Base-by-base conservation (phyloP, 2,797 vertebrate species). In the Microcaecilia unicolor region DNA sequence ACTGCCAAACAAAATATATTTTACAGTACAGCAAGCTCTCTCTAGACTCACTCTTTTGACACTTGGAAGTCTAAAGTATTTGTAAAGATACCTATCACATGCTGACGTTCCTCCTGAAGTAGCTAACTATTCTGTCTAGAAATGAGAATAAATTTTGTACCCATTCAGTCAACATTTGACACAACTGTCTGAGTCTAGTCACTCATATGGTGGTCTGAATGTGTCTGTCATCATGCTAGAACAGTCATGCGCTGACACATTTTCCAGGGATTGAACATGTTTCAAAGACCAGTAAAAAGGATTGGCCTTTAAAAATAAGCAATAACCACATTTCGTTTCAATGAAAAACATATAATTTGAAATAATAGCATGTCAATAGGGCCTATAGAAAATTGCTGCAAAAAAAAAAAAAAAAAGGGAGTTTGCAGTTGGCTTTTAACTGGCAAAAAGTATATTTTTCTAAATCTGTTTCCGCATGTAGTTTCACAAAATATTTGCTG, bases 281-380 rank as follows among this genome's bases (percentile, higher is more conserved):
- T 81, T 75, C 54, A 76, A 81, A 72, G 80, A 78, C 34, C 70
- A 74, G 81, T 80, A 76, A 66, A 77, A 67, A 81, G 75, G 70
- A 41, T 47, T 81, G 84, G 78, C 84, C 80, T 83, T 80, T 77
- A 78, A 71, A 71, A 75, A 75, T 64, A 57, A 70, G 78, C 70
- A 71, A 78, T 80, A 84, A 77, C 69, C 79, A 79, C 76, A 66
- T 70, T 87, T 74, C 66, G 69, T 85, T 57, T 78, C 81, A 47
- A 64, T 58, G 62, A 64, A 78, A 78, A 86, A 69, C 64, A 76
- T 84, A 64, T 85, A 84, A 91, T 94, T 91, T 89, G 85, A 87
- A 91, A 88, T 95, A 95, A 93, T 86, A 80, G 84, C 57, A 69
- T 70, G 80, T 79, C 87, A 82, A 79, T 84, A 86, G 81, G 67